phyloP scores from a whole-genome alignment of 1,140 invertebrate genomes.

The Papilio aristodemus region DNA sequence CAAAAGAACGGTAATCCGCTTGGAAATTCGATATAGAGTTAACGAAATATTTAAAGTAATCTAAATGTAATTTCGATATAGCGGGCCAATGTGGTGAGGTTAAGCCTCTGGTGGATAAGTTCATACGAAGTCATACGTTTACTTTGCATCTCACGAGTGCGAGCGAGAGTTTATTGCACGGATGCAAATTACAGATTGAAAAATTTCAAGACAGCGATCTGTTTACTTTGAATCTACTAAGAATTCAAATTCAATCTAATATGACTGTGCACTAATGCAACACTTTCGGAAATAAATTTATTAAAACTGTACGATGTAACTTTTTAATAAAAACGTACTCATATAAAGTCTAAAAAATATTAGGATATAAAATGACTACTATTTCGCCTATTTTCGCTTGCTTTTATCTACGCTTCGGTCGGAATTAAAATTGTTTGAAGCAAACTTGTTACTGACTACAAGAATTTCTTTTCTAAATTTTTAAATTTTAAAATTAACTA shows the following conservation, averaged over 20 bases:
- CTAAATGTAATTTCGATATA: conserved; percentile 6
- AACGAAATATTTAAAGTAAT: neutral
- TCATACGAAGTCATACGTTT: conserved; percentile 9
- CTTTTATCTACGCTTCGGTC: no score
- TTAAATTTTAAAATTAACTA: no score
- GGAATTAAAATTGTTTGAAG: no score
- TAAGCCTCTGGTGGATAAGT: neutral
- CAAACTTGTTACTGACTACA: no score
- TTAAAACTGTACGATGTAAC: no score
- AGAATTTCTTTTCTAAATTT: no score
- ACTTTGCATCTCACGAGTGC: conserved; percentile 10
- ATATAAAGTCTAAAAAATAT: no score
- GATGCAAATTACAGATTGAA: conserved; percentile 27
- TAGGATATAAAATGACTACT: no score
- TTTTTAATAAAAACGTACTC: no score
- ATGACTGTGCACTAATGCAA: neutral
- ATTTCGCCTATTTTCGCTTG: no score
- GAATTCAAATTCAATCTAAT: conserved; percentile 8
- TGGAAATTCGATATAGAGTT: neutral
- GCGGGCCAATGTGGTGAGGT: neutral
- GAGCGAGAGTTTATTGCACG: conserved; percentile 9
- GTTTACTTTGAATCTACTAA: conserved; percentile 19
- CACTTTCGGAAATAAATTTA: no score
- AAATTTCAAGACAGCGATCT: neutral
- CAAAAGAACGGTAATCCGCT: neutral